Evolutionary conservation across 1,140 invertebrate genomes (phyloP), one percentile per base, ranked within the genome.

Genomic region (Heliothis subflexa): DNA sequence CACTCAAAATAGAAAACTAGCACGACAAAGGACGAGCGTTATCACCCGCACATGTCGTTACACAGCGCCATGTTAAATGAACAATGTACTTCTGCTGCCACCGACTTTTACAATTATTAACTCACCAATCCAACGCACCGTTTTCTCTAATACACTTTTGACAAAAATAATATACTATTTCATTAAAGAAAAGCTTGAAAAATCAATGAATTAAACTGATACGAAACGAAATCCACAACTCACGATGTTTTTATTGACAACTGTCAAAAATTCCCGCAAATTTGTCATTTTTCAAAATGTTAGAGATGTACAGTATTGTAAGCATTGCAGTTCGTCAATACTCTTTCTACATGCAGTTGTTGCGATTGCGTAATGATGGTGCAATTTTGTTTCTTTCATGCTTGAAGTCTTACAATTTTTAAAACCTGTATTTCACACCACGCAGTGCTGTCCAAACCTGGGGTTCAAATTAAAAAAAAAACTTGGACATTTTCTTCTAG

Each of bases 191-290:
- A 52, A 70, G n/a, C 50, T 33, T 77, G 80, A 85, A 81, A 81
- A 81, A 87, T 86, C 76, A 76, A 86, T 80, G 76, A 81, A 76
- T 76, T 71, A n/a, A 72, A 70, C 59, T 59, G 77, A 86, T 83
- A 84, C 81, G 78, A 80, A 83, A 83, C 83, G 74, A 84, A 89
- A 85, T 84, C 85, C 84, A 88, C 87, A 78, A 84, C 82, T 89
- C 83, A 86, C 82, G 83, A 86, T 93, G 91, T 94, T 92, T 91
- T 91, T 93, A 93, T 93, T 93, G 91, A 93, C 91, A 94, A 93
- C 89, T 94, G 93, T 93, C 93, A 94, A 92, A 94, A 91, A 89
- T 91, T 93, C 92, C 90, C 92, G 92, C 92, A 94, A 93, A 87
- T 91, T 90, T 92, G 91, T 92, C 91, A 89, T 83, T 88, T 89